Evolutionary conservation across 2,888 invertebrate species (phyloP), one percentile per base, ranked within the genome.

Genomic region (Margaritifera margaritifera): DNA sequence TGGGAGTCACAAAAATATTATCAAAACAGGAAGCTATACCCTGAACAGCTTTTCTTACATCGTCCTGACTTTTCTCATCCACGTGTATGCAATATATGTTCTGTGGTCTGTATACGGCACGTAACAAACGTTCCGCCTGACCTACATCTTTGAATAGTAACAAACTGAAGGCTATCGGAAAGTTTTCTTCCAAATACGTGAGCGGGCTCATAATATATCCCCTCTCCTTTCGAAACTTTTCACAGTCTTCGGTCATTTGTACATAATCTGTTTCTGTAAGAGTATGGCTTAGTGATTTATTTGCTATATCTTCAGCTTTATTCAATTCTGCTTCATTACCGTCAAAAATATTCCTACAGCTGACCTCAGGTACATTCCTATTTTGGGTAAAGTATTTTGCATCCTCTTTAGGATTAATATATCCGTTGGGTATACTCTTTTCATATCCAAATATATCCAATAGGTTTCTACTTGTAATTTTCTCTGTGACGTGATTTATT

Each of bases 1-100:
- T 74, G 4, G 74, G 72, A 1, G 83, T 69, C 1, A 88, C 69
- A 68, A 86, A 84, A 8, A 89, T 86, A 72, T 88, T 89, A 25
- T 80, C 67, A 69, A 88, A 87, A 72, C 88, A 86, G 24, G 66
- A 68, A 6, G 78, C 80, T 6, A 86, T 80, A 6, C 68, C 60
- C 19, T 60, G 59, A 61, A 86, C 73, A 4, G 83, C 77, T 42
- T 80, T 65, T 64, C 77, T 78, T n/a, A 84, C 63, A 3, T 74
- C 64, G 15, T 77, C 52, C 2, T 77, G 60, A 11, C 82, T 77
- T 73, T 86, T 87, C 19, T 64, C 68, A 68, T 89, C 89, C 0
- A 89, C 79, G 66, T 89, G 88, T 56, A 89, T 72, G 73, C 89
- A 89, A 71, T 87, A 89, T 61, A 81, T 64, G 68, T 89, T 88